A percentile compares a stretch with the other conserved stretches of the same genome.
Evolutionary conservation across 2,113 vertebrate genomes (phyloP).

Genomic region (Neofelis nebulosa): DNA sequence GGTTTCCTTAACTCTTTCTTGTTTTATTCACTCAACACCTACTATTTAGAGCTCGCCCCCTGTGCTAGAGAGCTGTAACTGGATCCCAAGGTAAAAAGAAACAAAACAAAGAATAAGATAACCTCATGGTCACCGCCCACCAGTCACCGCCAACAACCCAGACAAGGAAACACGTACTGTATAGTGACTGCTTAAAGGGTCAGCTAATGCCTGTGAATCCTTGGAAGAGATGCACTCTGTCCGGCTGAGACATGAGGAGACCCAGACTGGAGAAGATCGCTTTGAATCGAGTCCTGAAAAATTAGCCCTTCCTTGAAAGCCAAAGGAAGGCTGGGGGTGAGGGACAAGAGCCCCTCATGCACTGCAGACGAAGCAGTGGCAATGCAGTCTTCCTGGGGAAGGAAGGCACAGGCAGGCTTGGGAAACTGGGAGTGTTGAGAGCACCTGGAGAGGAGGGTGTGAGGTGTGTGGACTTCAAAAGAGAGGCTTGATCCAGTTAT

Average conservation of each 20-base stretch:
- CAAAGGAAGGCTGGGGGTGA: fast-evolving
- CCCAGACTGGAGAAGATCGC: fast-evolving
- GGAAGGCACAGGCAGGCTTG: neutral
- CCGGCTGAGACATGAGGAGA: neutral
- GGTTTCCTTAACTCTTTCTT: neutral
- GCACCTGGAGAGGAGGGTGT: neutral
- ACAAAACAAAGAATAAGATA: neutral
- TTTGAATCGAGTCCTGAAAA: neutral
- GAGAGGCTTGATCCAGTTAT: neutral
- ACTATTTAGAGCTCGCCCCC: neutral
- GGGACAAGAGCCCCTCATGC: fast-evolving
- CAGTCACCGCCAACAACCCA: neutral
- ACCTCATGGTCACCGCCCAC: fast-evolving
- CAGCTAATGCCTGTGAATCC: neutral
- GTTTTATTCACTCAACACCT: neutral
- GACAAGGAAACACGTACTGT: neutral
- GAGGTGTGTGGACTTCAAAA: neutral
- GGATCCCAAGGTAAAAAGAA: neutral
- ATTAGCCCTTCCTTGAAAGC: neutral
- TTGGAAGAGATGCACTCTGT: neutral
- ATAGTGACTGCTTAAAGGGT: neutral
- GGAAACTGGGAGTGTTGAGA: neutral
- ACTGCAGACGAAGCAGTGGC: neutral
- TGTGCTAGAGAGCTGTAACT: neutral
- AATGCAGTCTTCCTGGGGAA: neutral